Conservation (phyloP, 2,113 vertebrate species). For the Laterallus jamaicensis region DNA sequence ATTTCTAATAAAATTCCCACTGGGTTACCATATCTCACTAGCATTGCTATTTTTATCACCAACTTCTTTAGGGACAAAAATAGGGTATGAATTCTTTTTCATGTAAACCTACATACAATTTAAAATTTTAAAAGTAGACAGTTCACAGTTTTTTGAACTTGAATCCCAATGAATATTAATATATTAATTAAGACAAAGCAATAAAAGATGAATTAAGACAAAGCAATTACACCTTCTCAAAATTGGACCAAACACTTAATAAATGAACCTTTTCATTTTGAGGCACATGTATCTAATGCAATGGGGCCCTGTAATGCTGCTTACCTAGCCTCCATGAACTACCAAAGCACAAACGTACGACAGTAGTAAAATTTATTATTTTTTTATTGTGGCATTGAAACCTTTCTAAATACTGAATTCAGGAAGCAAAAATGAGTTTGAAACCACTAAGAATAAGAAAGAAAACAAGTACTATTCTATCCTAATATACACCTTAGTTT, state of each 20-base stretch:
- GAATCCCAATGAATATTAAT: not conserved
- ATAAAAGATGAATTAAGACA: not conserved
- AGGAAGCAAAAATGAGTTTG: not conserved
- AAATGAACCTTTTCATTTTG: not conserved
- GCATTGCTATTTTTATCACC: not conserved
- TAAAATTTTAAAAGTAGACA: not conserved
- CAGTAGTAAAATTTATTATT: not conserved
- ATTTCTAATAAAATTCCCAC: not conserved
- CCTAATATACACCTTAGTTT: not conserved
- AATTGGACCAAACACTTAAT: not conserved
- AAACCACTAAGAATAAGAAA: not conserved
- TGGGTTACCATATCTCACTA: not conserved
- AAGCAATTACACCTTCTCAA: not conserved
- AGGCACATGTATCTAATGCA: not conserved
- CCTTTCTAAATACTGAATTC: not conserved
- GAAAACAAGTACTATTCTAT: not conserved
- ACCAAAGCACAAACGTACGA: not conserved
- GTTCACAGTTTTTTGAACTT: not conserved
- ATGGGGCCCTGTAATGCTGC: not conserved
- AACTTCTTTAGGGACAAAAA: not conserved
- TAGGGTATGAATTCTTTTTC: not conserved
- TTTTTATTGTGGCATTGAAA: not conserved
- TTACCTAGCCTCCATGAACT: not conserved
- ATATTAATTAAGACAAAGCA: not conserved
- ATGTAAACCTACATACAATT: not conserved